These are phyloP conservation scores for Drosophila nigromelanica DNA, from an alignment of 1,140 invertebrate species.

Conservation along the genomic window DNA sequence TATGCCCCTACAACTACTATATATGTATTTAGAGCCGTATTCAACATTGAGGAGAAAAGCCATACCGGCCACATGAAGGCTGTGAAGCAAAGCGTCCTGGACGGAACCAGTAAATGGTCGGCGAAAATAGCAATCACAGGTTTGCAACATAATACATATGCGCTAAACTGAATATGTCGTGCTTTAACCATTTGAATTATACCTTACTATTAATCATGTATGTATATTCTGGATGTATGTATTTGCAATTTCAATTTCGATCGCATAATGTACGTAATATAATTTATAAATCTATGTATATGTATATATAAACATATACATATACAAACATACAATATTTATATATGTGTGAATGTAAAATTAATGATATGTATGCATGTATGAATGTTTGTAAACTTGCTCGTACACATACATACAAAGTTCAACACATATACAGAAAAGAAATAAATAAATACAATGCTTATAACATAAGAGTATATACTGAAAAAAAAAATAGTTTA, in stretches of 20 bases:
- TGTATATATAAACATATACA: slow-evolving; percentile 1
- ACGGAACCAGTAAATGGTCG: slow-evolving; percentile 99
- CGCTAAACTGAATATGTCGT: slow-evolving; percentile 29
- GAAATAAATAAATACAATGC: background rate
- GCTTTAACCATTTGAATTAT: slow-evolving; percentile 18
- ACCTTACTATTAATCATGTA: slow-evolving; percentile 18
- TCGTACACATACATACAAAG: slow-evolving; percentile 10
- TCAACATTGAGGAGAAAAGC: slow-evolving; percentile 96
- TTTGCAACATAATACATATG: slow-evolving; percentile 87
- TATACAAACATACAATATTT: background rate
- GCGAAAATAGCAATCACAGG: slow-evolving; percentile 99
- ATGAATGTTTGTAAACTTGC: slow-evolving; percentile 31
- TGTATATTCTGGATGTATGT: slow-evolving; percentile 34
- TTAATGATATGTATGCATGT: slow-evolving; percentile 39
- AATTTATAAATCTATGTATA: background rate
- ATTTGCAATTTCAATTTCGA: slow-evolving; percentile 12
- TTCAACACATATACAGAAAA: background rate
- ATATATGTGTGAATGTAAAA: slow-evolving; percentile 3
- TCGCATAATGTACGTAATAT: background rate
- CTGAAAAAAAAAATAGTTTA: no score
- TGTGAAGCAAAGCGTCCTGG: slow-evolving; percentile 99
- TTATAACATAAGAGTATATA: no score
- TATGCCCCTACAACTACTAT: slow-evolving; percentile 21
- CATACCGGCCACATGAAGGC: slow-evolving; percentile 98
- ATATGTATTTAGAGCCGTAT: slow-evolving; percentile 91